A percentile compares a stretch with the other conserved stretches of the same genome.
These are phyloP conservation scores for Eueides isabella DNA, from an alignment of 1,140 invertebrate species.

Conservation along the genomic window DNA sequence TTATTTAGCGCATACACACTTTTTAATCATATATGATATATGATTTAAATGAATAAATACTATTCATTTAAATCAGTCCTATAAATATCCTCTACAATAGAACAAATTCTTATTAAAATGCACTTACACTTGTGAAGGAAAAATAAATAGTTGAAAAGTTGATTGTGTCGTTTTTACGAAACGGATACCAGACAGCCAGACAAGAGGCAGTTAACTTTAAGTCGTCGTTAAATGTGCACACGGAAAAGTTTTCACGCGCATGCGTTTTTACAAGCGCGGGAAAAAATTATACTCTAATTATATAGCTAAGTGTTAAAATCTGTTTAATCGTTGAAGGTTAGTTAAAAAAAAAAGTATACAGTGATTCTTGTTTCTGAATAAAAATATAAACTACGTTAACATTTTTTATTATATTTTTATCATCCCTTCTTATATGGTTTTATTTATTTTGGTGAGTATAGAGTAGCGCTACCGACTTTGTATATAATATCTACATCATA, in stretches of 20 bases:
- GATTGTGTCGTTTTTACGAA: conserved; percentile 20
- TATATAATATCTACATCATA: no score
- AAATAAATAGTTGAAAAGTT: conserved; percentile 37
- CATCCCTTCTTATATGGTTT: no score
- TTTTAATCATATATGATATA: no score
- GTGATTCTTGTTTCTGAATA: conserved; percentile 11
- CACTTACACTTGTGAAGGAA: conserved; percentile 18
- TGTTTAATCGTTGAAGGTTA: background rate
- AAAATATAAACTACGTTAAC: background rate
- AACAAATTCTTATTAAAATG: background rate
- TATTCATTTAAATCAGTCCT: background rate
- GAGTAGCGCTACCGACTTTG: no score
- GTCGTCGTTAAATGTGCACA: conserved; percentile 59
- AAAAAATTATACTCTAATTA: conserved; percentile 34
- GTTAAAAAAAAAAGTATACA: background rate
- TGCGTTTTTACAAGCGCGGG: conserved; percentile 49
- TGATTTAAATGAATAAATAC: no score
- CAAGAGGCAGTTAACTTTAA: conserved; percentile 54
- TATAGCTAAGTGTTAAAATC: background rate
- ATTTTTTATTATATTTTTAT: no score
- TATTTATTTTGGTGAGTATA: no score
- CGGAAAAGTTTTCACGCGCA: conserved; percentile 57
- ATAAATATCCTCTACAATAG: background rate
- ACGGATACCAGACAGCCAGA: background rate
- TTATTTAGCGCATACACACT: no score